Evolutionary conservation across 35 echinoderm and acorn worm species (phyloP).

Genomic region (Diadema setosum): DNA sequence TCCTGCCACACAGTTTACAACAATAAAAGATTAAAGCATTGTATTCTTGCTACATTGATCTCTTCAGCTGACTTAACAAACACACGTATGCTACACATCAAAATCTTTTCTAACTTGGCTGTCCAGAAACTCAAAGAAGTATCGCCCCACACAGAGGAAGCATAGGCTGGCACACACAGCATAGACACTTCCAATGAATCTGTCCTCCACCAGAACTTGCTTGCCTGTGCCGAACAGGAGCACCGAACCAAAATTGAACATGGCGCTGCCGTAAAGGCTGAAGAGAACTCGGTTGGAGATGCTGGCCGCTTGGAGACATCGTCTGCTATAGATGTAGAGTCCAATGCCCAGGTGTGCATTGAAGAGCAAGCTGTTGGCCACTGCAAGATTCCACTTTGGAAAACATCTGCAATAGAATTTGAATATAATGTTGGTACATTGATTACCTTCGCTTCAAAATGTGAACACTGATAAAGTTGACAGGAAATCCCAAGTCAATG

Average conservation of each 20-base stretch:
- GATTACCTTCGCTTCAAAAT: neutral
- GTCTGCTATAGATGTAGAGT: conserved; percentile 84
- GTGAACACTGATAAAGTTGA: neutral
- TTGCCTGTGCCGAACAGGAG: conserved; percentile 78
- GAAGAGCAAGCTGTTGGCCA: conserved; percentile 88
- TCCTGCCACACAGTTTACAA: too few species aligned
- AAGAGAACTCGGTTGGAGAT: conserved; percentile 54
- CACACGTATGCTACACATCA: too few species aligned
- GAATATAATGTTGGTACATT: neutral
- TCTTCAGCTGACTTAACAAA: too few species aligned
- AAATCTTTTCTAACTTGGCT: too few species aligned
- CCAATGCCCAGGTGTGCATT: conserved; percentile 90
- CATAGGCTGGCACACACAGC: conserved; percentile 72
- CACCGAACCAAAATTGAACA: conserved; percentile 97
- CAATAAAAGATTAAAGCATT: too few species aligned
- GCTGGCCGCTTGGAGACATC: conserved; percentile 42
- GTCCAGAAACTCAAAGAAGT: conserved; percentile 89
- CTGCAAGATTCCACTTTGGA: conserved; percentile 79
- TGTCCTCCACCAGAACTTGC: conserved; percentile 64
- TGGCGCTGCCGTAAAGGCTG: conserved; percentile 85
- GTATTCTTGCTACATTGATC: too few species aligned
- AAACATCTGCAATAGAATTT: conserved; percentile 59
- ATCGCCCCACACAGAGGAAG: conserved; percentile 72
- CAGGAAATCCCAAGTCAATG: neutral
- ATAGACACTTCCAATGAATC: conserved; percentile 69